Evolutionary conservation across 2,113 vertebrate species (phyloP), one percentile per base, ranked within the genome.

Genomic region (Antennarius striatus): DNA sequence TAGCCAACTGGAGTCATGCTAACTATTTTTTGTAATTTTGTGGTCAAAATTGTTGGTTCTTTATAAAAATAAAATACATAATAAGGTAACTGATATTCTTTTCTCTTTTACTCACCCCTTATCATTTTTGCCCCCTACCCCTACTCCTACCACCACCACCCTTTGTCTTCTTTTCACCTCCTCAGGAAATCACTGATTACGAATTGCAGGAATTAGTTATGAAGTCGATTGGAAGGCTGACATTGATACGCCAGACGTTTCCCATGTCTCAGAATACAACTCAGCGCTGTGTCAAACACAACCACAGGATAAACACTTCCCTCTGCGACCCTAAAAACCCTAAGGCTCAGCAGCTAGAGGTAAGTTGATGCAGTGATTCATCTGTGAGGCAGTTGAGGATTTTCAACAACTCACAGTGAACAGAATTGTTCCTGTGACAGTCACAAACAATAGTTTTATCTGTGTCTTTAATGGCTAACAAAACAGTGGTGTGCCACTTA

Each of bases 131-230:
- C 12, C 29, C 14, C 16, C 47, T 47, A 14, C 59, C 39, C 39
- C 40, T 29, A 16, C 49, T 45, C 22, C 47, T 47, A 14, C 60
- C 39, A 30, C 40, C 28, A 22, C 49, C 43, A 51, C 28, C 36
- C 10, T 54, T n/a, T 70, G 30, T 54, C 4, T 46, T 36, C n/a
- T 36, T 51, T 16, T 42, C 40, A 17, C 12, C 39, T 45, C 69
- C 69, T 58, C 76, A 99, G 98, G 98, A 98, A 86, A 97, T 99
- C 87, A 95, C 92, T 1, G 96, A 98, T 76, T 86, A 92, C 65
- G 97, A 99, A 49, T 90, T 98, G 55, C 96, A 99, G 86, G 98
- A 99, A 75, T 88, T 99, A 65, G 98, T 99, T 71, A 94, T 96
- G 92, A 97, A 96, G 89, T 99, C 98, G 10, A 97, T 98, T 32